Percentiles rank a stretch among this genome's conserved stretches.
phyloP scores from a whole-genome alignment of 2,797 vertebrate genomes.

The Catamblyrhynchus diadema region DNA sequence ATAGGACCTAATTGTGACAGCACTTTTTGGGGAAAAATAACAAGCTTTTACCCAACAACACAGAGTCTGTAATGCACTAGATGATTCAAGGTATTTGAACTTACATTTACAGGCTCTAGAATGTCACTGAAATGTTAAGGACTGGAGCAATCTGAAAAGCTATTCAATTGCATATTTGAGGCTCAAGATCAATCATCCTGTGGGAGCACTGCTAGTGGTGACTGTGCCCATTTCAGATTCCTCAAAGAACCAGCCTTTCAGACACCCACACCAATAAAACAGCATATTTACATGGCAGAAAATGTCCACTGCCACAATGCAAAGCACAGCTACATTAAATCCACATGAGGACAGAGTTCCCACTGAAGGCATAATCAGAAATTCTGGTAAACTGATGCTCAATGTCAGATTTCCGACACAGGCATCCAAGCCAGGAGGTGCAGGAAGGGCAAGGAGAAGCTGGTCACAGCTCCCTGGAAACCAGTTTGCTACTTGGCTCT shows the following conservation, averaged over 20 bases:
- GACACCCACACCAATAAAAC: not conserved
- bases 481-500: not conserved
- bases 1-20: not conserved
- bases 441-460: not conserved
- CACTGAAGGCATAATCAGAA: not conserved
- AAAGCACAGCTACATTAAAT: not conserved
- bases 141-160: not conserved
- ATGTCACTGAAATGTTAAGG: not conserved
- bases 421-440: fast-evolving
- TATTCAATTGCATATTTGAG: not conserved
- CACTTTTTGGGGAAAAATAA: not conserved
- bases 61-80: not conserved
- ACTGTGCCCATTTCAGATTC: not conserved
- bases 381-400: not conserved
- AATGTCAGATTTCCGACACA: not conserved
- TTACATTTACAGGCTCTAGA: not conserved
- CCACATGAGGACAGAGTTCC: fast-evolving
- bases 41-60: not conserved
- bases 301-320: not conserved
- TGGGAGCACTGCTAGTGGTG: not conserved
- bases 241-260: not conserved
- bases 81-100: not conserved
- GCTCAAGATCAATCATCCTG: not conserved
- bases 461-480: not conserved
- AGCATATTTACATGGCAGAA: fast-evolving